Conservation (phyloP, 2,797 vertebrate species). For the Botia almorhae region DNA sequence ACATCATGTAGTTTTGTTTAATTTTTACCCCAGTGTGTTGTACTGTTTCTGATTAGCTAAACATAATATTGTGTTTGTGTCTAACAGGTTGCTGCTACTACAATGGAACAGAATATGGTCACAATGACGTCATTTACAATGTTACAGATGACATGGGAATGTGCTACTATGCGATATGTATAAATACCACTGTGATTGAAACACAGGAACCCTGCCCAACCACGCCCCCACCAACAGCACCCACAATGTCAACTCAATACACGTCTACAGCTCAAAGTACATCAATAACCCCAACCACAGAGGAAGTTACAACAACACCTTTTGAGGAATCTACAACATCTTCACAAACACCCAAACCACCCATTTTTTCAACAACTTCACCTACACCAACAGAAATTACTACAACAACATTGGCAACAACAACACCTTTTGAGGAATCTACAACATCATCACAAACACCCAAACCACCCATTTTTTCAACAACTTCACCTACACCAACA, state of each 20-base stretch:
- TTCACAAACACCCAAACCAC: neutral
- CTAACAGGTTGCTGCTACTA: constrained; percentile 64
- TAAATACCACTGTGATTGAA: constrained; percentile 64
- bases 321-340: neutral
- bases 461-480: neutral
- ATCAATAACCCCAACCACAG: constrained; percentile 14
- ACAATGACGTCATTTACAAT: constrained; percentile 69
- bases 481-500: neutral
- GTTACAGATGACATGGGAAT: constrained; percentile 71
- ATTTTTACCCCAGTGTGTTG: neutral
- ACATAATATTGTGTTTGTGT: neutral
- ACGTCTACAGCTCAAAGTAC: neutral
- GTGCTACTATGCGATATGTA: constrained; percentile 73
- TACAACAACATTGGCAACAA: neutral
- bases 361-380: neutral
- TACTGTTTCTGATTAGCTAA: neutral
- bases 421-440: neutral
- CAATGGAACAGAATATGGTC: constrained; percentile 67
- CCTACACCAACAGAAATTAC: neutral
- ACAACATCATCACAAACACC: neutral
- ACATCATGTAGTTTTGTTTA: neutral
- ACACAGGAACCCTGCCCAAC: constrained; percentile 15
- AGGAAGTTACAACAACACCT: neutral
- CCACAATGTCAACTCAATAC: neutral
- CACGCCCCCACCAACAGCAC: neutral